Base-by-base conservation (phyloP, 1,140 invertebrate species). In the Trachymyrmex cornetzi region DNA sequence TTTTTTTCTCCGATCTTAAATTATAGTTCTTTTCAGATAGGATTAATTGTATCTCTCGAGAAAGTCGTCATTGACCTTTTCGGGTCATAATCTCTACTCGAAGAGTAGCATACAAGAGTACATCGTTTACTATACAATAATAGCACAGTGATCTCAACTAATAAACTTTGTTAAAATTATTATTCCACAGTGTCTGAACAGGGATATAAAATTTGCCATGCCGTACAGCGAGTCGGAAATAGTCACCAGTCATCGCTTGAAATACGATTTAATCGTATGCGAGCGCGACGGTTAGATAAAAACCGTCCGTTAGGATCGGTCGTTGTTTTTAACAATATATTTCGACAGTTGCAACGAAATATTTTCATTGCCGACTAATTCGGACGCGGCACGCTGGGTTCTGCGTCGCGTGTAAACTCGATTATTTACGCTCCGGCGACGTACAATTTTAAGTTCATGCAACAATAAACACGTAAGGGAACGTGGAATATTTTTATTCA, bases 391-490 rank as follows among this genome's bases (percentile, higher is more conserved):
- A 72, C 63, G 72, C 59, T 27, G 77, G 77, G 44, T 75, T 72
- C 71, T 30, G 27, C 77, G 63, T 38, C 77, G 80, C 69, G 69
- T 75, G 80, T 75, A 84, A 84, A 84, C 80, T 84, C 80, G 80
- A 84, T 84, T 84, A 84, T 84, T 84, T 84, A 84, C 80, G 80
- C 80, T 61, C n/a, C 80, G 80, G n/a, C 69, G 80, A 74, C 69
- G 24, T 84, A 50, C 69, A 74, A 84, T 84, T 84, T 84, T 84
- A 75, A 84, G 69, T 84, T 84, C 80, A 84, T 75, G 80, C 80
- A 84, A 84, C 80, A 84, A 84, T 84, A 84, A 84, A 84, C 80
- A 61, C 80, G n/a, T 84, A 84, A 84, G 80, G 80, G 80, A 84
- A 74, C 69, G 69, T 19, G 80, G 24, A 84, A 50, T 75, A 84